phyloP scores from a whole-genome alignment of 1,140 invertebrate genomes.

The Pseudomyrmex sp. region DNA sequence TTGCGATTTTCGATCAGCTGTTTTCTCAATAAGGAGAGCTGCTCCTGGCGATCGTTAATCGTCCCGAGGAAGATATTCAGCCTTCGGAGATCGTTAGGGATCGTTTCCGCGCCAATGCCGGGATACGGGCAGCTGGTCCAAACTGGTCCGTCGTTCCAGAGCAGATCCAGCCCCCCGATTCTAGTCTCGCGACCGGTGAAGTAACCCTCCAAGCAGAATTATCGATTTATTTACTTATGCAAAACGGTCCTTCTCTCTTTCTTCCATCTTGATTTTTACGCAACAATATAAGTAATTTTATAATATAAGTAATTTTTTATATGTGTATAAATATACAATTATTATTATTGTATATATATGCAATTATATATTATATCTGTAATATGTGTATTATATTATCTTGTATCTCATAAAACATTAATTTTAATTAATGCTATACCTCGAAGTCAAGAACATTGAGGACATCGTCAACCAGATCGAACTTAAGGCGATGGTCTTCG shows the following conservation, averaged over 20 bases:
- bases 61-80: conserved; percentile 79
- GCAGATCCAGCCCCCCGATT: conserved; percentile 87
- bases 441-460: conserved; percentile 84
- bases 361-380: neutral
- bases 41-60: conserved; percentile 72
- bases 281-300: neutral
- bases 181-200: conserved; percentile 86
- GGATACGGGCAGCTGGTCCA: conserved; percentile 67
- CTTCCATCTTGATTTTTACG: no score
- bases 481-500: conserved; percentile 85
- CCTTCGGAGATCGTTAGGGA: conserved; percentile 50
- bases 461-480: conserved; percentile 82
- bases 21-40: conserved; percentile 63
- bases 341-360: neutral
- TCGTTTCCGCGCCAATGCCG: conserved; percentile 30
- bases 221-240: conserved; percentile 14
- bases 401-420: neutral
- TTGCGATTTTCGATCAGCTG: conserved; percentile 53
- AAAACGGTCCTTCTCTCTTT: no score
- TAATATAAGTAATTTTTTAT: neutral
- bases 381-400: neutral
- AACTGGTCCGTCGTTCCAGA: conserved; percentile 87
- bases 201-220: conserved; percentile 54
- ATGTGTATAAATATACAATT: neutral
- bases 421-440: conserved; percentile 30